These are phyloP conservation scores for Mylabris sibirica DNA, from an alignment of 2,888 invertebrate genomes.

Conservation along the genomic window DNA sequence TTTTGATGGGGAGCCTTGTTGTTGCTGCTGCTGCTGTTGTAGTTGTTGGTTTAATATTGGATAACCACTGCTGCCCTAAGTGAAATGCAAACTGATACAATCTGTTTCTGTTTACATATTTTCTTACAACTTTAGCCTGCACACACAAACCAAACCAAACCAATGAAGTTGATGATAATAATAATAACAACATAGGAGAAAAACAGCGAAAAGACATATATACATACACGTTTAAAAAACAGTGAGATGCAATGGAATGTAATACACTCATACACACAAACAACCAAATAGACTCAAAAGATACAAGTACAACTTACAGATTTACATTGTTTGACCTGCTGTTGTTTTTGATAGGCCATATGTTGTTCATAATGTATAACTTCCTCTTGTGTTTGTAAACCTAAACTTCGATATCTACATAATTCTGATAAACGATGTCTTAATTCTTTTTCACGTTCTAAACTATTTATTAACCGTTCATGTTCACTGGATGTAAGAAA, in stretches of 20 bases:
- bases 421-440: conserved; percentile 84
- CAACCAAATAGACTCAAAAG: not conserved
- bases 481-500: conserved; percentile 89
- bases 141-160: conserved; percentile 65
- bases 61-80: conserved; percentile 86
- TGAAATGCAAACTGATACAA: conserved; percentile 74
- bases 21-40: too few species aligned
- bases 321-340: conserved; percentile 72
- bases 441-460: conserved; percentile 86
- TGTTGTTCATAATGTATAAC: conserved; percentile 88
- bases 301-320: conserved; percentile 62
- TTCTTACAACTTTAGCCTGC: conserved; percentile 66
- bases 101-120: conserved; percentile 61
- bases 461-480: conserved; percentile 77
- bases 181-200: conserved; percentile 35
- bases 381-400: conserved; percentile 83
- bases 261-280: not conserved
- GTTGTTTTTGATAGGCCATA: conserved; percentile 70
- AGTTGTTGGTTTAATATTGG: conserved; percentile 61
- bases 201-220: conserved; percentile 15
- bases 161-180: conserved; percentile 42
- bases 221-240: too few species aligned
- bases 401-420: conserved; percentile 84
- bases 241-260: too few species aligned
- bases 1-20: conserved; percentile 65